Percentiles rank a stretch among this genome's conserved stretches.
Conservation (phyloP, 1,140 invertebrate species). For the Magallana ariakensis region DNA sequence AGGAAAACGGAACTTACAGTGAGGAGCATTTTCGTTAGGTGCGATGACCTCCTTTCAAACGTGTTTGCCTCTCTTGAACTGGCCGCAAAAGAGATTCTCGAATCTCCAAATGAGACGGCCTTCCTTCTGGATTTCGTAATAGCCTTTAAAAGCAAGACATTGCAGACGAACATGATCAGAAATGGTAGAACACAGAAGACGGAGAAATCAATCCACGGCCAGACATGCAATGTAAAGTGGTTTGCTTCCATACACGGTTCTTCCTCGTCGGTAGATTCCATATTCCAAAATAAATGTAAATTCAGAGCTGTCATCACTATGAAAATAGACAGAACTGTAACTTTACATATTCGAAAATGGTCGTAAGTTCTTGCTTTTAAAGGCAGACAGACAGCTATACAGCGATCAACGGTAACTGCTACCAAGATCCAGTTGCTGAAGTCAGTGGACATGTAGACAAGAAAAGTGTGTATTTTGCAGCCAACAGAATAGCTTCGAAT, state of each 20-base stretch:
- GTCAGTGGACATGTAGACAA: conserved; percentile 67
- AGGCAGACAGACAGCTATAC: conserved; percentile 66
- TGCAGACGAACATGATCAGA: conserved; percentile 68
- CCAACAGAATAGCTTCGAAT: conserved; percentile 58
- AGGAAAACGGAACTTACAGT: conserved; percentile 70
- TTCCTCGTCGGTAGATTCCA: conserved; percentile 50
- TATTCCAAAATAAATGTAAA: conserved; percentile 70
- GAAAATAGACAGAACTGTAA: conserved; percentile 53
- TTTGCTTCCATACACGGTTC: conserved; percentile 38
- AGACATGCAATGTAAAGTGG: conserved; percentile 63
- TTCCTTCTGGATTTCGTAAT: neutral
- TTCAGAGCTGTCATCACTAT: conserved; percentile 61
- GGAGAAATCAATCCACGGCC: conserved; percentile 76
- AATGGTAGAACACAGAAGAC: conserved; percentile 74
- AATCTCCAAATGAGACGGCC: neutral
- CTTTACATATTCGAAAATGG: conserved; percentile 50
- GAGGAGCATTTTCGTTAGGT: conserved; percentile 69
- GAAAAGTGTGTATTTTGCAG: conserved; percentile 70
- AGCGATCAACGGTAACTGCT: conserved; percentile 68
- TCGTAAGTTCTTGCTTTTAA: conserved; percentile 61
- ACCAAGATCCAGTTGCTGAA: conserved; percentile 70
- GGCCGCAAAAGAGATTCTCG: neutral
- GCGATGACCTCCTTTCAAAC: conserved; percentile 47
- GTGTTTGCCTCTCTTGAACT: neutral
- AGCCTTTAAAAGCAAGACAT: conserved; percentile 67